Percentiles rank a stretch among this genome's conserved stretches.
Evolutionary conservation across 2,888 invertebrate genomes (phyloP).

Genomic region (Drosophila limbata): DNA sequence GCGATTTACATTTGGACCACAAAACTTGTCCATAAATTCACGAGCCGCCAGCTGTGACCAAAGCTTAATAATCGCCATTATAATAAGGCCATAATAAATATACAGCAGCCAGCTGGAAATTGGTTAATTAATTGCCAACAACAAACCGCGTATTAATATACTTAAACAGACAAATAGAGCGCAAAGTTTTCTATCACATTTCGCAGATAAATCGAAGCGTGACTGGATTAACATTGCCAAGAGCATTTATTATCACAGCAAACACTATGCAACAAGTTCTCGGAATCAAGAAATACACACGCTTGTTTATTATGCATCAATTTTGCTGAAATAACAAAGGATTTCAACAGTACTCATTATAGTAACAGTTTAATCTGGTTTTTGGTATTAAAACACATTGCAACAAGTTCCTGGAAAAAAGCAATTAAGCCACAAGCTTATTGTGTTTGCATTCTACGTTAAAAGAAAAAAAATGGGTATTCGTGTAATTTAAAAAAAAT

Average conservation of each 20-base stretch:
- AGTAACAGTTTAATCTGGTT: not conserved
- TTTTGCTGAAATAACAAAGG: not conserved
- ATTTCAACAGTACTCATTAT: not conserved
- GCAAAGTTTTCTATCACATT: slow-evolving; percentile 1
- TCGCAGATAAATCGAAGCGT: slow-evolving; percentile 49
- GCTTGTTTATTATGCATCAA: not conserved
- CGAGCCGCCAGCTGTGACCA: slow-evolving; percentile 31
- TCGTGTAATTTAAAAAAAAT: not conserved
- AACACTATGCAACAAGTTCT: slow-evolving; percentile 18
- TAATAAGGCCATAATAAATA: slow-evolving; percentile 52
- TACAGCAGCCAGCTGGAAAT: slow-evolving; percentile 38
- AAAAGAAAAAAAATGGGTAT: not conserved
- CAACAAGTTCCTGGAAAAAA: not conserved
- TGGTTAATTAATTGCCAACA: slow-evolving; percentile 62
- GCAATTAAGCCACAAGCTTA: not conserved
- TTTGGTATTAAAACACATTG: not conserved
- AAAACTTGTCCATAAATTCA: slow-evolving; percentile 43
- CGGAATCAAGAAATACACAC: not conserved
- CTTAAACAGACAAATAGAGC: slow-evolving; percentile 5
- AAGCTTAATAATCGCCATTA: slow-evolving; percentile 49
- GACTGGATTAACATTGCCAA: slow-evolving; percentile 40
- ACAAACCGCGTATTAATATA: slow-evolving; percentile 6
- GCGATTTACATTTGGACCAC: slow-evolving; percentile 3
- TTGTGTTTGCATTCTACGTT: not conserved
- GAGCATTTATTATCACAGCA: slow-evolving; percentile 2